Evolutionary conservation across 2,888 invertebrate genomes (phyloP).

Genomic region (Scrobipalpa atriplicella): DNA sequence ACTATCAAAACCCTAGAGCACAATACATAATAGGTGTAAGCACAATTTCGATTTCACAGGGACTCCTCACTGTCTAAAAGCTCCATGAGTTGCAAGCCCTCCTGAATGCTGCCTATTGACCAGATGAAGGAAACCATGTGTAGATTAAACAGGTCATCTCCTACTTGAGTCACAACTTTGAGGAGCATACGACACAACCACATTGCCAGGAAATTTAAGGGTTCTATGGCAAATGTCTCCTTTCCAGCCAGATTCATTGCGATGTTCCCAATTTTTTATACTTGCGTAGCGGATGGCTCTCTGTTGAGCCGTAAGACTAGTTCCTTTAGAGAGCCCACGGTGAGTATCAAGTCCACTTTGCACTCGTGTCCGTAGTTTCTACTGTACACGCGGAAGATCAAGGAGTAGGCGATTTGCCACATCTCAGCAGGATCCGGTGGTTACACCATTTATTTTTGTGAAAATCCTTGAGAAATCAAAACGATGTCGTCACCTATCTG

Average conservation of each 20-base stretch:
- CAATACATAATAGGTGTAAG: neutral
- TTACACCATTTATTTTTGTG: slow-evolving; percentile 13
- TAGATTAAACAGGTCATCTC: slow-evolving; percentile 64
- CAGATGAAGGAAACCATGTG: slow-evolving; percentile 65
- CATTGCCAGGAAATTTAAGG: slow-evolving; percentile 45
- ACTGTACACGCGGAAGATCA: slow-evolving; percentile 67
- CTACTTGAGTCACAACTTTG: slow-evolving; percentile 61
- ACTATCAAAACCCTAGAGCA: no score
- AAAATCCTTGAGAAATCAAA: slow-evolving; percentile 12
- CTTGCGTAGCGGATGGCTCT: slow-evolving; percentile 37
- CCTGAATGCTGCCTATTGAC: slow-evolving; percentile 64
- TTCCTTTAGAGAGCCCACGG: slow-evolving; percentile 64
- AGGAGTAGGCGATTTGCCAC: slow-evolving; percentile 77
- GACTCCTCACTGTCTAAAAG: slow-evolving; percentile 67
- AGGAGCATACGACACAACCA: slow-evolving; percentile 71
- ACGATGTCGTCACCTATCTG: neutral
- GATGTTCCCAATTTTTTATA: neutral
- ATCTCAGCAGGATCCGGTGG: slow-evolving; percentile 52
- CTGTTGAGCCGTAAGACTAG: slow-evolving; percentile 53
- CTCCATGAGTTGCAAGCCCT: slow-evolving; percentile 67
- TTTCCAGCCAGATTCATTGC: slow-evolving; percentile 22
- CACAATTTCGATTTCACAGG: slow-evolving; percentile 14
- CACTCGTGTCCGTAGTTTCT: slow-evolving; percentile 68
- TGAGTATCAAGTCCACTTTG: slow-evolving; percentile 70
- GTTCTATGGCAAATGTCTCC: slow-evolving; percentile 24